Base-by-base conservation (phyloP, 2,888 invertebrate genomes). In the Leistus spinibarbis region DNA sequence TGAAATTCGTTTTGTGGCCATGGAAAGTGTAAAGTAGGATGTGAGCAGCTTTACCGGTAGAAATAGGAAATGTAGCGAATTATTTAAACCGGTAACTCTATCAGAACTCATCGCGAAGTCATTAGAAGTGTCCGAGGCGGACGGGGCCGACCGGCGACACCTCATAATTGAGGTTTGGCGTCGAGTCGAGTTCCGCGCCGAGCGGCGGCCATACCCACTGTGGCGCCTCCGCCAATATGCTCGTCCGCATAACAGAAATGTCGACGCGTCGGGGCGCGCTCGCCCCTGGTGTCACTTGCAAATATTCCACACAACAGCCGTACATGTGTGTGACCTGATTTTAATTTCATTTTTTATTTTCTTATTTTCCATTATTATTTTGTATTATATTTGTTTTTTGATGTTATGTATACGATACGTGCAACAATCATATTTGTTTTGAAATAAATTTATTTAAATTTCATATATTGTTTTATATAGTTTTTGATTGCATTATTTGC, bases 41-140 rank as follows among this genome's bases (percentile, higher is more conserved):
- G 22, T 60, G 60, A 60, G 20, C 40, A 40, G 40, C 40, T 40
- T 40, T 40, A 5, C 16, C 19, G 17, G 40, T 2, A 2, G 23
- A n/a, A 13, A 27, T 9, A 3, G 24, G 23, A 23, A 63, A 70
- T 40, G 62, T 70, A 16, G 54, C 71, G 54, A 71, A 71, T 71
- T 71, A 71, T 71, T 71, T 71, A 71, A 69, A 71, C 71, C 53
- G 65, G 65, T 71, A 71, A 71, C 71, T 71, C 63, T 71, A 71
- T 63, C 71, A 71, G 71, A 71, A 71, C 71, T 71, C 71, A 71
- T 71, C 71, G 64, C 62, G 64, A 71, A 71, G 71, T 71, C 71
- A 71, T 71, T 71, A 71, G 64, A 71, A 54, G 64, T 71, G 69
- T 69, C 63, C 63, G 62, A 64, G 64, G n/a, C 23, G 56, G 23